Evolutionary conservation across 2,113 vertebrate genomes (phyloP), one percentile per base, ranked within the genome.

Genomic region (Pseudorasbora parva): DNA sequence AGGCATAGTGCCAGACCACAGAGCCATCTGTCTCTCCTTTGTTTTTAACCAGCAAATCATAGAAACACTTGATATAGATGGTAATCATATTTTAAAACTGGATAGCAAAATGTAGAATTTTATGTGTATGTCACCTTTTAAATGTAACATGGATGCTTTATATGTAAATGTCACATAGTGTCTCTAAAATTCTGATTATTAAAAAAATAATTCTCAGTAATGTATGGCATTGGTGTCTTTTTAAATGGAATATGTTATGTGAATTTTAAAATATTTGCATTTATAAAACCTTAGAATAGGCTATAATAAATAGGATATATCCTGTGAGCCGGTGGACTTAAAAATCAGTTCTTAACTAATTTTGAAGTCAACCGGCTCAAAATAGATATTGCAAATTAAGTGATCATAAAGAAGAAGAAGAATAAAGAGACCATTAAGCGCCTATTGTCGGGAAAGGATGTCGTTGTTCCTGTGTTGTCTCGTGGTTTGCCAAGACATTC

Each of bases 1-100:
- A 88, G 64, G 81, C 83, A 21, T 90, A 88, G 85, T 15, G 75
- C 30, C 68, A 51, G 43, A 47, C 56, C 59, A 78, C 51, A 49
- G 23, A 60, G 49, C 66, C 73, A 78, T 33, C 60, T 73, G 68
- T 64, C 11, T 8, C 15, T 41, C 17, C 3, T 56, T 51, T 79
- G 9, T 41, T 78, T 82, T 71, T 43, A 73, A 17, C 25, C 21
- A 37, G 12, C 6, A 47, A 51, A 80, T 51, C 78, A 78, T 11
- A 23, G 7, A 60, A 60, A 23, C 2, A 62, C 33, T 37, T 45
- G 43, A 78, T 60, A 15, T 21, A 77, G 14, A 14, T 43, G n/a
- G 15, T 8, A 12, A n/a, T 56, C 27, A 25, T 21, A 45, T 60
- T 62, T 5, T 73, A 49, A 73, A 9, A 17, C 43, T 27, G n/a